These are phyloP conservation scores for Phthorimaea operculella DNA, from an alignment of 1,140 invertebrate species.

Conservation along the genomic window DNA sequence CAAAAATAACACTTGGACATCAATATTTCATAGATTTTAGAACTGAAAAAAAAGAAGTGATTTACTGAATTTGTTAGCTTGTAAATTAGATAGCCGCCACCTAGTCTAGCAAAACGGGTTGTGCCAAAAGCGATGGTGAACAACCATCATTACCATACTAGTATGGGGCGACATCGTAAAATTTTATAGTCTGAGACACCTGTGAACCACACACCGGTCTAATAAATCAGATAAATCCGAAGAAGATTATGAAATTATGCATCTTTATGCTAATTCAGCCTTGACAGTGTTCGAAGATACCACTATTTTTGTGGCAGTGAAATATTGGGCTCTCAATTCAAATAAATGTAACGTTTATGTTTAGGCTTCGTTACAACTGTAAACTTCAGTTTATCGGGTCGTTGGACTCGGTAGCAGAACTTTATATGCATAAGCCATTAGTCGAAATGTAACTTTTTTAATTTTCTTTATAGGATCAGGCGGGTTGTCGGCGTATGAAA, in stretches of 20 bases:
- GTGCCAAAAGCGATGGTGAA: slow-evolving; percentile 13
- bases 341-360: no score
- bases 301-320: background rate
- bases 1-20: no score
- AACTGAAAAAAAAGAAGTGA: no score
- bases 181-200: slow-evolving; percentile 57
- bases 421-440: no score
- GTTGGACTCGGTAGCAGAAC: no score
- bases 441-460: no score
- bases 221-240: slow-evolving; percentile 44
- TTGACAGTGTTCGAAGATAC: slow-evolving; percentile 24
- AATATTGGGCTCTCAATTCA: background rate
- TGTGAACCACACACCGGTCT: slow-evolving; percentile 42
- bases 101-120: slow-evolving; percentile 46
- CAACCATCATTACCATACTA: slow-evolving; percentile 45
- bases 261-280: slow-evolving; percentile 22
- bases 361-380: no score
- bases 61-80: no score
- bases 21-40: no score
- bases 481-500: slow-evolving; percentile 77
- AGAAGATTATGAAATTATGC: slow-evolving; percentile 37
- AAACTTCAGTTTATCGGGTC: no score
- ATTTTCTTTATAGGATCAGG: slow-evolving; percentile 68
- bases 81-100: slow-evolving; percentile 38
- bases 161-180: slow-evolving; percentile 53